phyloP scores from a whole-genome alignment of 2,888 invertebrate genomes.

The Hedychridium roseum region DNA sequence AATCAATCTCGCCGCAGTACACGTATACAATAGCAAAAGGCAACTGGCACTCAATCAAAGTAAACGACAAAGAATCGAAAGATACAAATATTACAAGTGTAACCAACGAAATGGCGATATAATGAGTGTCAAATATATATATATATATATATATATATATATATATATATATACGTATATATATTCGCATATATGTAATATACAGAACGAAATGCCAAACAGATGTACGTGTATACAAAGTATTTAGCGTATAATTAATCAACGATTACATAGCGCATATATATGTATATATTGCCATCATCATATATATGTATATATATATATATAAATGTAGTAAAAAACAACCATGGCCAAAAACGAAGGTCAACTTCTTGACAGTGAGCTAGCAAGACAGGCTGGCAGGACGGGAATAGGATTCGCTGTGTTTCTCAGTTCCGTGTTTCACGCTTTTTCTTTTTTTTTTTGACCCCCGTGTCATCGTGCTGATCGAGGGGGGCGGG shows the following conservation, averaged over 20 bases:
- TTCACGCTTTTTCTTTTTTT: constrained; percentile 11
- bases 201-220: constrained; percentile 12
- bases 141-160: constrained; percentile 55
- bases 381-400: constrained; percentile 61
- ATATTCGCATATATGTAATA: constrained; percentile 6
- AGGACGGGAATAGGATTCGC: constrained; percentile 26
- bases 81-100: constrained; percentile 44
- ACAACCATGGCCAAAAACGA: constrained; percentile 90
- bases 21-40: constrained; percentile 34
- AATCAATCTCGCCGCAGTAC: constrained; percentile 27
- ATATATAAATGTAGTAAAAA: constrained; percentile 66
- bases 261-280: constrained; percentile 23
- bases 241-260: constrained; percentile 28
- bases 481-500: neutral
- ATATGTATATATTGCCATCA: constrained; percentile 26
- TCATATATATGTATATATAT: constrained; percentile 38
- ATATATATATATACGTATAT: constrained; percentile 33
- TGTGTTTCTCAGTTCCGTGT: neutral
- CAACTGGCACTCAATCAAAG: constrained; percentile 47
- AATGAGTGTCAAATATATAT: constrained; percentile 38
- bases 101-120: constrained; percentile 36
- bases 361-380: constrained; percentile 94
- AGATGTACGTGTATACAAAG: constrained; percentile 41
- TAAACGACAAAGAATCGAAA: constrained; percentile 42
- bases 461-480: constrained; percentile 4